phyloP scores from a whole-genome alignment of 2,888 invertebrate species.

The Trypoxylon attenuatum region DNA sequence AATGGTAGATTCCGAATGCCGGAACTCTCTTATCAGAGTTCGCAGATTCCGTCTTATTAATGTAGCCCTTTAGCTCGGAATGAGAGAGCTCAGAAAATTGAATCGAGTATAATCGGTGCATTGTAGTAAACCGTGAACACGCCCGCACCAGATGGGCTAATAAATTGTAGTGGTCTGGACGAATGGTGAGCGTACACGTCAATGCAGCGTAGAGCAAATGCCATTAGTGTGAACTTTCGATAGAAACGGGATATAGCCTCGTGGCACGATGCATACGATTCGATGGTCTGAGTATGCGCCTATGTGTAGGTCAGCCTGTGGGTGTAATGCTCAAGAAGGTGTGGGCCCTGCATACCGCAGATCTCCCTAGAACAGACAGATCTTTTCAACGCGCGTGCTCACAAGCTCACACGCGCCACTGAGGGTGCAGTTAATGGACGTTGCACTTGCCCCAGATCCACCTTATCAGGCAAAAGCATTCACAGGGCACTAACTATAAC shows the following conservation, averaged over 20 bases:
- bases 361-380: constrained; percentile 46
- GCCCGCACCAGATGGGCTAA: constrained; percentile 60
- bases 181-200: constrained; percentile 24
- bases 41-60: constrained; percentile 14
- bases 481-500: no score
- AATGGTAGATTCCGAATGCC: no score
- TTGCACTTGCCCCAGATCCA: constrained; percentile 33
- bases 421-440: constrained; percentile 27
- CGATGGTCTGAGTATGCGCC: constrained; percentile 39
- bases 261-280: constrained; percentile 28
- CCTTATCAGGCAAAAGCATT: background rate
- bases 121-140: constrained; percentile 50
- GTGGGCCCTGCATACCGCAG: constrained; percentile 59
- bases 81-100: background rate
- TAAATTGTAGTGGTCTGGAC: constrained; percentile 64
- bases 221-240: constrained; percentile 70
- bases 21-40: background rate
- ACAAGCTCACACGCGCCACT: constrained; percentile 24
- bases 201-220: constrained; percentile 56
- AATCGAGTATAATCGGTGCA: constrained; percentile 31
- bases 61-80: background rate
- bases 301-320: constrained; percentile 62
- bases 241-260: constrained; percentile 57
- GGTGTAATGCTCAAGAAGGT: constrained; percentile 53
- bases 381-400: constrained; percentile 37